Evolutionary conservation across 2,113 vertebrate genomes (phyloP).

Genomic region (Ailurus styani): DNA sequence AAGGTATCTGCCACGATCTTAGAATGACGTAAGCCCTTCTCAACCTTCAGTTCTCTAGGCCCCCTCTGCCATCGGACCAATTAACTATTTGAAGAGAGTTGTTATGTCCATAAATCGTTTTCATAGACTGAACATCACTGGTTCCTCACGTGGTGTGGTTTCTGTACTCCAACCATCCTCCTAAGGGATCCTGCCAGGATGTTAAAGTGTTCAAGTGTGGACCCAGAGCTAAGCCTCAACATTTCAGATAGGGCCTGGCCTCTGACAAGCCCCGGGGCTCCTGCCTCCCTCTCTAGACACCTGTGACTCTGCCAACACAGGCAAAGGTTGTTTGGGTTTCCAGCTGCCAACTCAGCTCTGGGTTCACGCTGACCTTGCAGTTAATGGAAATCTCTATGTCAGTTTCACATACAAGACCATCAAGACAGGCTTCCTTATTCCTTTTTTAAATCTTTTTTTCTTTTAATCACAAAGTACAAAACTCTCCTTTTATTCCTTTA

Average conservation of each 20-base stretch:
- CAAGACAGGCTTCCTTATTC: background rate
- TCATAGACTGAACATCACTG: background rate
- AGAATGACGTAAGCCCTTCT: background rate
- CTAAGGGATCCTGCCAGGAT: background rate
- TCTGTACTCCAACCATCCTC: background rate
- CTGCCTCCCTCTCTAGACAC: background rate
- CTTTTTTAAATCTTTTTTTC: background rate
- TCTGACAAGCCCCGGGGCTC: background rate
- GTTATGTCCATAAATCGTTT: background rate
- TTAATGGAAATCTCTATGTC: background rate
- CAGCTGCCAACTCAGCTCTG: background rate
- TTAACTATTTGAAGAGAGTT: background rate
- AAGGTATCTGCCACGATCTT: background rate
- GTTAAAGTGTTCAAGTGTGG: background rate
- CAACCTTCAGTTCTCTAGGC: background rate
- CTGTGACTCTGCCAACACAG: background rate
- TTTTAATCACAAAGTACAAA: background rate
- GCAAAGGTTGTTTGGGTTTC: background rate
- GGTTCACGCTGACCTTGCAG: background rate
- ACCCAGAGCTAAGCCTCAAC: background rate
- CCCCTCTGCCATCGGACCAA: background rate
- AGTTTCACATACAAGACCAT: background rate
- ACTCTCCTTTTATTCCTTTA: background rate
- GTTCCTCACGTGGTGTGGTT: background rate
- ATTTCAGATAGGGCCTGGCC: background rate